These are phyloP conservation scores for Ommatoiulus sabulosus DNA, from an alignment of 2,888 invertebrate species.

Conservation along the genomic window DNA sequence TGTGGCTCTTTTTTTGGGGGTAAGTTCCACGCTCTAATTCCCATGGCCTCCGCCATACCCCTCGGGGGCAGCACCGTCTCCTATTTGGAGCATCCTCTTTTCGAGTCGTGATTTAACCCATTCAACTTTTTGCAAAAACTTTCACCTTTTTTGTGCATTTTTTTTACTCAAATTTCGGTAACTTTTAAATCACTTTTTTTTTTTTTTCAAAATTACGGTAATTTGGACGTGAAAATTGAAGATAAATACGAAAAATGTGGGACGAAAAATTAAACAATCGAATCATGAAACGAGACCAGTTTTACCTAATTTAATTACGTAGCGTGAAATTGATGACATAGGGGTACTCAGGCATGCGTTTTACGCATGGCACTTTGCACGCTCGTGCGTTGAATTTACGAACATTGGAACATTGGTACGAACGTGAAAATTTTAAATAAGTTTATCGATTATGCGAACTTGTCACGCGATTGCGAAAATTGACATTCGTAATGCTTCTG, in stretches of 20 bases:
- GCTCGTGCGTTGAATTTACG: too few relatives aligned
- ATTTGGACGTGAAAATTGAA: neutral
- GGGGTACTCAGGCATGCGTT: too few relatives aligned
- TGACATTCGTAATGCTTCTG: too few relatives aligned
- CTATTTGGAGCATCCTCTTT: neutral
- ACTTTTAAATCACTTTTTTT: neutral
- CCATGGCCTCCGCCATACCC: slow-evolving; percentile 18
- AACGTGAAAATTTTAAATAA: too few relatives aligned
- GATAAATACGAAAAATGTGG: neutral
- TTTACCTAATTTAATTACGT: neutral
- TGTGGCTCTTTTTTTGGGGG: neutral
- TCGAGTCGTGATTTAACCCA: neutral
- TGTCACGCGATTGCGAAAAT: too few relatives aligned
- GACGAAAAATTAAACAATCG: neutral
- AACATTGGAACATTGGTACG: too few relatives aligned
- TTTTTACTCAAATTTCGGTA: neutral
- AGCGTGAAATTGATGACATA: neutral
- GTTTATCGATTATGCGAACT: too few relatives aligned
- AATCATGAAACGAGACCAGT: too few relatives aligned
- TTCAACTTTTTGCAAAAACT: neutral
- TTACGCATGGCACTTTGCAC: too few relatives aligned
- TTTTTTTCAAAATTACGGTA: neutral
- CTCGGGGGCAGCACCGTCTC: neutral
- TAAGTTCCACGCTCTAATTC: neutral
- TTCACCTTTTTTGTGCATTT: neutral